Base-by-base conservation (phyloP, 2,888 invertebrate species). In the Amaurobius ferox region DNA sequence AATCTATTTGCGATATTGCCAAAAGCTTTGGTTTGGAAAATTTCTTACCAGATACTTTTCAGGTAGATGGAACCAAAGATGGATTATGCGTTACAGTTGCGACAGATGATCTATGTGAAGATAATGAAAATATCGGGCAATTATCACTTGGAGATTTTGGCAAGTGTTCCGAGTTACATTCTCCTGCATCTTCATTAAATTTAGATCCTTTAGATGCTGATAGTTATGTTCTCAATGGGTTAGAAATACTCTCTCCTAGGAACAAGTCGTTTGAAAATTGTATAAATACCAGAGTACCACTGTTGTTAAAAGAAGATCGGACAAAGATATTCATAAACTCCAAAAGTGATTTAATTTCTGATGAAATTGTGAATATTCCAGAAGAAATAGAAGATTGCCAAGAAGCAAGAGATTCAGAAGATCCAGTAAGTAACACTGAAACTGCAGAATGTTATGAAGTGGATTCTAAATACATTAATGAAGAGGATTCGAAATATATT, bases 1-100 rank as follows among this genome's bases (percentile, higher is more conserved):
- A 86, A 74, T 61, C 77, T 13, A 86, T 86, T 26, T 86, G 79
- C 7, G 86, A 40, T 2, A 86, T 86, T 39, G 86, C 86, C 0
- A 79, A 86, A 30, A 86, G 79, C 30, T 79, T 86, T 35, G 79
- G 76, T 35, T 32, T 86, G n/a, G 86, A 86, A 64, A 76, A 86
- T 48, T 64, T 86, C 2, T 23, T 86, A 7, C 86, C 86, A 26
- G 86, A 70, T 29, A 86, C 48, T 35, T 86, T 79, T 48, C 86
- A 86, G 48, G 72, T 61, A 6, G 79, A 76, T 26, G 70, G 72
- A 30, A 78, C 23, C 13, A 83, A 83, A 77, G 83, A 79, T 64
- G 73, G 5, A 13, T 32, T 72, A 1, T 30, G 78, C 3, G 55
- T 28, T 26, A 30, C 62, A 7, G 66, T 77, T 0, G 28, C 28